phyloP scores from a whole-genome alignment of 2,888 invertebrate species.

The Xestia rhomboidea region DNA sequence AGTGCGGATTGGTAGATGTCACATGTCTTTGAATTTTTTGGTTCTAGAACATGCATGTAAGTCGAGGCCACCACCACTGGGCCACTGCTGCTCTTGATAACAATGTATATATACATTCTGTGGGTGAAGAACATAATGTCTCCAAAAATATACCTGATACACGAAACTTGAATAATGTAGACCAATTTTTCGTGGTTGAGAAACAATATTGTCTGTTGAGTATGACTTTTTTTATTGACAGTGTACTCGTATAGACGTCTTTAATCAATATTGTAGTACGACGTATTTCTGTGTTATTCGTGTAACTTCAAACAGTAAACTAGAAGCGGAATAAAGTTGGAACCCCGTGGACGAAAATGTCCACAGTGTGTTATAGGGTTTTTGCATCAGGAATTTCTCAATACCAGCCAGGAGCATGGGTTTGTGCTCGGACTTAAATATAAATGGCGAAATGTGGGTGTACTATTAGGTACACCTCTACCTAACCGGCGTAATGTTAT shows the following conservation, averaged over 20 bases:
- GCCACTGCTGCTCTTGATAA: no score
- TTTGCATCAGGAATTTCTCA: no score
- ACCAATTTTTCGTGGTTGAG: neutral
- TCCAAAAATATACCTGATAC: neutral
- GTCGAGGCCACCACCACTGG: no score
- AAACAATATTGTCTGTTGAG: constrained; percentile 4
- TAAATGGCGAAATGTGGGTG: no score
- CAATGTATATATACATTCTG: no score
- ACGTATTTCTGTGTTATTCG: neutral
- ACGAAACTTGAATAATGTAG: neutral
- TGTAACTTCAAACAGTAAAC: neutral
- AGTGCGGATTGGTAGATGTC: no score
- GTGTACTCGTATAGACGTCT: neutral
- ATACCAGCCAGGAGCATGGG: no score
- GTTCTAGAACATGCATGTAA: no score
- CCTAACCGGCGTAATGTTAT: no score
- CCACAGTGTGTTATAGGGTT: neutral
- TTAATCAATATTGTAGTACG: neutral
- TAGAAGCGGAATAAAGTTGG: neutral
- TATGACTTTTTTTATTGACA: neutral
- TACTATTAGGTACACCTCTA: no score
- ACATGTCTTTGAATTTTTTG: no score
- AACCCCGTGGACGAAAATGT: neutral
- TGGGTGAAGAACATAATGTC: neutral
- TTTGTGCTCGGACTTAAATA: no score